Percentiles rank a stretch among this genome's conserved stretches.
Evolutionary conservation across 1,140 invertebrate species (phyloP).

Genomic region (Ptiloglossa arizonensis): DNA sequence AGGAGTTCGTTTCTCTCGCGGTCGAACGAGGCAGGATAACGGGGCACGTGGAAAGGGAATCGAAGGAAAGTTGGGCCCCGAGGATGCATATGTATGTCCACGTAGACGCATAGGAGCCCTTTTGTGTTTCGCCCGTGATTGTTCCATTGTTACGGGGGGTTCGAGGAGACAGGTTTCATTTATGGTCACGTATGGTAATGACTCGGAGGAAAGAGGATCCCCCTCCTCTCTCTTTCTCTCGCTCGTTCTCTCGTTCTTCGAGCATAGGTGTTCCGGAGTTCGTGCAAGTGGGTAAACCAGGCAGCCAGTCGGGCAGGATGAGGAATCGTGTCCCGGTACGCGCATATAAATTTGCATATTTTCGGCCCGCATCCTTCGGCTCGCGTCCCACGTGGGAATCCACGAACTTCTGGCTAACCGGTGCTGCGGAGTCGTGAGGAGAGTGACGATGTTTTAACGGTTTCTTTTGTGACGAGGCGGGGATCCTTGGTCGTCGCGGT

Average conservation of each 20-base stretch:
- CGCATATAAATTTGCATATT: constrained; percentile 77
- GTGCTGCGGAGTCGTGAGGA: constrained; percentile 38
- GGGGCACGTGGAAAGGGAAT: constrained; percentile 52
- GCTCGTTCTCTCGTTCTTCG: no score
- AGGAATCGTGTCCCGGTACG: constrained; percentile 65
- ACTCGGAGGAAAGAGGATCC: constrained; percentile 10
- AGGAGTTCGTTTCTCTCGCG: constrained; percentile 36
- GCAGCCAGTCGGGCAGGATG: constrained; percentile 55
- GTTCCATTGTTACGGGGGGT: constrained; percentile 62
- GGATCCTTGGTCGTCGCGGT: not conserved
- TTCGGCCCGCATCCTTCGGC: constrained; percentile 76
- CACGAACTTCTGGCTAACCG: constrained; percentile 42
- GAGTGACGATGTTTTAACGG: constrained; percentile 59
- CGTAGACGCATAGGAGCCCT: constrained; percentile 41
- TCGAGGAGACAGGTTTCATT: constrained; percentile 78
- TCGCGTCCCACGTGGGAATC: constrained; percentile 77
- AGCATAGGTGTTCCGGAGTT: constrained; percentile 37
- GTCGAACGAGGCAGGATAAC: constrained; percentile 56
- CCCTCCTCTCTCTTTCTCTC: not conserved
- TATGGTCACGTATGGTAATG: constrained; percentile 77
- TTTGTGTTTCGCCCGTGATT: constrained; percentile 58
- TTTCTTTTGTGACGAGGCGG: constrained; percentile 50
- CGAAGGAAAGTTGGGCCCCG: constrained; percentile 50
- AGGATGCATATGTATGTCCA: constrained; percentile 61
- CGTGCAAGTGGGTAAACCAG: constrained; percentile 60